Conservation (phyloP, 2,797 vertebrate genomes). For the Cirrhinus mrigala region DNA sequence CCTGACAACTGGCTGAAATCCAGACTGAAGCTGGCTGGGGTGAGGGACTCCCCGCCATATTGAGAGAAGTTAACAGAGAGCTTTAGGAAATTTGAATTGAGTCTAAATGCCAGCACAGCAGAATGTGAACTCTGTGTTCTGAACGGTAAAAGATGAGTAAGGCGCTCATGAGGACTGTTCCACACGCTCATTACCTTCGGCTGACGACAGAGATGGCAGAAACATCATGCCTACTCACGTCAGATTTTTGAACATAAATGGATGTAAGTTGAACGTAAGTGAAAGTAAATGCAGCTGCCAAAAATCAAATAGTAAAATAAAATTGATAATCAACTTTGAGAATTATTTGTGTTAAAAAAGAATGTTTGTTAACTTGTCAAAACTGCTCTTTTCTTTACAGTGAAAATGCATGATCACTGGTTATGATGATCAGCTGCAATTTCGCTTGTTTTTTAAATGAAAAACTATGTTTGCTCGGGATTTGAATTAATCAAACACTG, state of each 20-base stretch:
- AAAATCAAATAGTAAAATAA: neutral
- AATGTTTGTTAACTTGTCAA: neutral
- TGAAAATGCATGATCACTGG: neutral
- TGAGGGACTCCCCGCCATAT: slow-evolving; percentile 49
- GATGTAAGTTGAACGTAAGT: neutral
- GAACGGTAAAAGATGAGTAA: slow-evolving; percentile 34
- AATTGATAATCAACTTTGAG: too few relatives aligned
- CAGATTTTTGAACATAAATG: neutral
- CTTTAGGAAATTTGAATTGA: slow-evolving; percentile 28
- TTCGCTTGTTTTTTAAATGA: neutral
- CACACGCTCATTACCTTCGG: slow-evolving; percentile 14
- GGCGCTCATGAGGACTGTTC: slow-evolving; percentile 17
- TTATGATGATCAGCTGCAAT: neutral
- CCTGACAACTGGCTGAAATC: slow-evolving; percentile 19
- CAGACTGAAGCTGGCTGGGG: slow-evolving; percentile 17
- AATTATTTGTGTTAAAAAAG: neutral
- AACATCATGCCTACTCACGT: neutral
- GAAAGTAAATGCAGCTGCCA: neutral
- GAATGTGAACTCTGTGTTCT: slow-evolving; percentile 51
- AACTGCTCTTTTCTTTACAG: neutral
- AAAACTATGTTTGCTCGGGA: neutral
- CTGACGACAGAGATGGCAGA: neutral
- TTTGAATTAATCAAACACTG: neutral
- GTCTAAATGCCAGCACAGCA: slow-evolving; percentile 37
- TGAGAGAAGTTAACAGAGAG: slow-evolving; percentile 45